A percentile compares a stretch with the other conserved stretches of the same genome.
phyloP scores from a whole-genome alignment of 92 coral and sea anemone genomes.

The Micromussa lordhowensis region DNA sequence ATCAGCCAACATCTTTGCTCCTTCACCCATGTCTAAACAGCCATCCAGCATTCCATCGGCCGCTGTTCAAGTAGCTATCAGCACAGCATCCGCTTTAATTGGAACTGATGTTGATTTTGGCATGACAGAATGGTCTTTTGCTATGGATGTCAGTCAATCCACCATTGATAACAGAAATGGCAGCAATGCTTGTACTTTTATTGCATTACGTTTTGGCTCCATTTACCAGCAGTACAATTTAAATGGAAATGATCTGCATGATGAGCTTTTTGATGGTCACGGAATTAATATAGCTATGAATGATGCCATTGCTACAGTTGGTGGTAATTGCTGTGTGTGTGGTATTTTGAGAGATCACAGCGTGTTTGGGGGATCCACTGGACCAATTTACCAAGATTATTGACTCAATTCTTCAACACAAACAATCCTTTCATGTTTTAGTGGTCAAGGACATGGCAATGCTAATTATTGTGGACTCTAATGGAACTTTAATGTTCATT shows the following conservation, averaged over 20 bases:
- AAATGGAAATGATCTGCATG: not conserved
- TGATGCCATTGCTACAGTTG: not conserved
- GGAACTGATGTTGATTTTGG: slow-evolving; percentile 8
- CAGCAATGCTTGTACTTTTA: slow-evolving; percentile 47
- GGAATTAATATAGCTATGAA: too few relatives aligned
- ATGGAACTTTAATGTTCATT: too few relatives aligned
- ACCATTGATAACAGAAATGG: slow-evolving; percentile 42
- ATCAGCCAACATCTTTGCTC: too few relatives aligned
- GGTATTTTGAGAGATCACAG: too few relatives aligned
- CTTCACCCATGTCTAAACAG: too few relatives aligned
- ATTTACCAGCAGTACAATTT: not conserved
- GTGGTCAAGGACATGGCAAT: not conserved
- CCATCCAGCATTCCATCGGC: too few relatives aligned
- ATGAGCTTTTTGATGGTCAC: too few relatives aligned
- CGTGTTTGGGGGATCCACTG: too few relatives aligned
- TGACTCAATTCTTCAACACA: too few relatives aligned
- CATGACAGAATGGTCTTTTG: slow-evolving; percentile 25
- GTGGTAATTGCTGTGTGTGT: not conserved
- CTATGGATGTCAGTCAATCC: slow-evolving; percentile 17
- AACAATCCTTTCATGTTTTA: not conserved
- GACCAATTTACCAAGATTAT: too few relatives aligned
- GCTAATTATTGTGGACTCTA: too few relatives aligned
- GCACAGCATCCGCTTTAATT: not conserved
- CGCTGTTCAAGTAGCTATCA: not conserved
- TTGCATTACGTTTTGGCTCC: not conserved